Evolutionary conservation across 2,888 invertebrate genomes (phyloP).

Genomic region (Euzophera pinguis): DNA sequence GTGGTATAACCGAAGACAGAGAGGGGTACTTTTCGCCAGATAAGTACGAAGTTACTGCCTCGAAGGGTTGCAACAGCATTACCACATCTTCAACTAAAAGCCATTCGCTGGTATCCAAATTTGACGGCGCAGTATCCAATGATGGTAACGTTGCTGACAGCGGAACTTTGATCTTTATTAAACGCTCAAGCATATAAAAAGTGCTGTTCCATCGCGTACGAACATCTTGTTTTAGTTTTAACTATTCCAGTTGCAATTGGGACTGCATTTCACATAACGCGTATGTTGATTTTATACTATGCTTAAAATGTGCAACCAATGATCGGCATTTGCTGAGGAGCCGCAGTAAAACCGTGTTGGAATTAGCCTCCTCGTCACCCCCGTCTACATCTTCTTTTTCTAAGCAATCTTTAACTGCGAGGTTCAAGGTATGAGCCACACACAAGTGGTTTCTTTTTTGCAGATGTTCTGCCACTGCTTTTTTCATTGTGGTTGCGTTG

Average conservation of each 20-base stretch:
- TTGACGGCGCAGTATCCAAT: neutral
- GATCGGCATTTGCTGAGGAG: slow-evolving; percentile 22
- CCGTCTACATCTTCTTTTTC: neutral
- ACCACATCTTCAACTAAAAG: neutral
- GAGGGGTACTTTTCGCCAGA: neutral
- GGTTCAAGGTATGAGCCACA: too few relatives aligned
- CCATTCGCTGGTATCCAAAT: neutral
- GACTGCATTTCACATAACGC: slow-evolving; percentile 21
- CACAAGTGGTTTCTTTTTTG: too few relatives aligned
- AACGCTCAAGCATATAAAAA: slow-evolving; percentile 12
- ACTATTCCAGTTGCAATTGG: slow-evolving; percentile 20
- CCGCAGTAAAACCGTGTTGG: neutral
- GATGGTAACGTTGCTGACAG: neutral
- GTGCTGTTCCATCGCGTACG: slow-evolving; percentile 29
- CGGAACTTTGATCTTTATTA: neutral
- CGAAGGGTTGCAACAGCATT: neutral
- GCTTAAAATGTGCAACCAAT: slow-evolving; percentile 30
- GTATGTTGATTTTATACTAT: slow-evolving; percentile 24
- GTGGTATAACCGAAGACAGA: neutral
- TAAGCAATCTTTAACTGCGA: too few relatives aligned
- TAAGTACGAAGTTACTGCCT: neutral
- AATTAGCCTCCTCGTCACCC: neutral
- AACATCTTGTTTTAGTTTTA: slow-evolving; percentile 34
- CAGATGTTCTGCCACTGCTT: too few relatives aligned
- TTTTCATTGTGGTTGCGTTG: too few relatives aligned